Base-by-base conservation (phyloP, 2,797 vertebrate species). In the Lepilemur ruficaudatus region DNA sequence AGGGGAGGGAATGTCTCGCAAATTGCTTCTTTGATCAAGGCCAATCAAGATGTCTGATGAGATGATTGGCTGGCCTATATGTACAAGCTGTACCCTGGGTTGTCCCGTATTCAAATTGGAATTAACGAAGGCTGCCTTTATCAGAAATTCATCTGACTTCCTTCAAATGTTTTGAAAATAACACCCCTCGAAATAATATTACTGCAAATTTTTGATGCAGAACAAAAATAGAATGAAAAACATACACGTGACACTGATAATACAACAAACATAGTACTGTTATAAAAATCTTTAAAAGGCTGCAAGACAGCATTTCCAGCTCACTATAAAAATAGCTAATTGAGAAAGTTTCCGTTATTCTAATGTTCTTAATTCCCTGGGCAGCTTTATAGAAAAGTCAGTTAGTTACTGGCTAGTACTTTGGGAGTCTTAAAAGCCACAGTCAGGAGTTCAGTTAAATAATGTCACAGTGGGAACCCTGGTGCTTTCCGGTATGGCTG, bases 21-120 rank as follows among this genome's bases (percentile, higher is more conserved):
- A 98, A 98, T 98, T 93, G 73, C 90, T 95, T 73, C 84, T 98
- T 94, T 98, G 97, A 98, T 98, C 97, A 94, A 97, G 97, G 97
- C 95, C 95, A 98, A 98, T 98, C 97, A 97, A 95, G 91, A 72
- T 83, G 76, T 96, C 81, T 73, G 38, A 28, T n/a, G 30, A 82
- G 96, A 86, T 61, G 88, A 96, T 61, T 86, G 48, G 93, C 83
- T 97, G 95, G 72, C 90, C n/a, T 79, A 48, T 48, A 5, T 17
- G 38, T 69, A 76, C 72, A 88, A 93, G 2, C 84, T 41, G 4
- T 93, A 84, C 87, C 93, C 11, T 0, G 38, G 76, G 35, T 61
- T 94, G 25, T 48, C 67, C 55, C 50, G 0, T 0, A 0, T 46
- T 97, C 92, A 52, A 4, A 6, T 63, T 55, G 78, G 88, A 96